Conservation (phyloP, 2,113 vertebrate species). For the Lichenostomus cassidix region DNA sequence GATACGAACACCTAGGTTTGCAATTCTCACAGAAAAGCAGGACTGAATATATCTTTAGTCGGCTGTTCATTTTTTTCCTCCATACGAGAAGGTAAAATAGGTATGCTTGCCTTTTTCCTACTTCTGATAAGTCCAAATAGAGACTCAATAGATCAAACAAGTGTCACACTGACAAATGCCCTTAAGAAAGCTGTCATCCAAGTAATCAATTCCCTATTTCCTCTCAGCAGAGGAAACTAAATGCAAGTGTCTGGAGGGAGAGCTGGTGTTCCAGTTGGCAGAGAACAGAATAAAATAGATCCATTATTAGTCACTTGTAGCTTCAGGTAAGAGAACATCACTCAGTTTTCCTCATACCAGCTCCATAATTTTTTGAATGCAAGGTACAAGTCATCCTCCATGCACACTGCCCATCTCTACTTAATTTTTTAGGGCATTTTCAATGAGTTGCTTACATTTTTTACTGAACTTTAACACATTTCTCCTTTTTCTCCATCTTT, state of each 20-base stretch:
- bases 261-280: background rate
- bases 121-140: background rate
- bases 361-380: background rate
- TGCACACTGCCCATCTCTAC: background rate
- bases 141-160: background rate
- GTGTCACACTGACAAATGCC: background rate
- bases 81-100: background rate
- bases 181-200: background rate
- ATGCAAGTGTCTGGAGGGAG: background rate
- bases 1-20: background rate
- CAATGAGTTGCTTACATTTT: background rate
- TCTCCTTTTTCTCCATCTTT: background rate
- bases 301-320: background rate
- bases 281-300: background rate
- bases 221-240: background rate
- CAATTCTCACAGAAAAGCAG: background rate
- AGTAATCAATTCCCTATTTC: background rate
- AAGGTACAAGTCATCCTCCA: background rate
- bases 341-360: background rate
- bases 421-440: background rate
- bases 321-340: background rate
- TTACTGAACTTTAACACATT: background rate
- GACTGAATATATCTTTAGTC: background rate
- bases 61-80: background rate
- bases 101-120: background rate